phyloP scores from a whole-genome alignment of 2,888 invertebrate species.

The Sinohyriopsis cumingii region DNA sequence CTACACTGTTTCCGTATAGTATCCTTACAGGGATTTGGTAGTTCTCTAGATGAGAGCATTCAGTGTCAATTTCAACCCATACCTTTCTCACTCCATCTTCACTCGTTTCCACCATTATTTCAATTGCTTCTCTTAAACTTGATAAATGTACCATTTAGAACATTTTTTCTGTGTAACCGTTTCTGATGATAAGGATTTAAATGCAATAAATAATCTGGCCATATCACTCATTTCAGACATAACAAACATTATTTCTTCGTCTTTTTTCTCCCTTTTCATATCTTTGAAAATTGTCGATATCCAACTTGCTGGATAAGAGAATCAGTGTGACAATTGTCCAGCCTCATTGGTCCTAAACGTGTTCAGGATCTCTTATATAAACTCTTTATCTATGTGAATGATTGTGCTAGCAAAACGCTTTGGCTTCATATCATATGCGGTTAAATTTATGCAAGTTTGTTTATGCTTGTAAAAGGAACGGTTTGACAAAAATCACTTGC shows the following conservation, averaged over 20 bases:
- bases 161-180: constrained; percentile 13
- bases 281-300: constrained; percentile 15
- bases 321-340: constrained; percentile 7
- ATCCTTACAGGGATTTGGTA: constrained; percentile 11
- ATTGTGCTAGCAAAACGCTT: constrained; percentile 4
- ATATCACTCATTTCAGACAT: constrained; percentile 25
- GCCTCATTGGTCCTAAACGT: constrained; percentile 19
- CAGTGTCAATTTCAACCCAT: constrained; percentile 17
- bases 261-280: constrained; percentile 14
- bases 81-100: constrained; percentile 9
- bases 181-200: neutral
- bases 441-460: constrained; percentile 1
- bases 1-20: constrained; percentile 13
- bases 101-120: constrained; percentile 1
- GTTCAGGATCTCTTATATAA: constrained; percentile 15
- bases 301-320: constrained; percentile 14
- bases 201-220: no score
- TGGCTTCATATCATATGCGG: constrained; percentile 5
- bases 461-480: constrained; percentile 12
- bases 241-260: constrained; percentile 14
- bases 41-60: constrained; percentile 9
- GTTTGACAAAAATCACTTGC: constrained; percentile 17
- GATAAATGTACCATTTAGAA: constrained; percentile 10
- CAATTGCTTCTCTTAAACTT: constrained; percentile 12
- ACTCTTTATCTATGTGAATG: constrained; percentile 14